Evolutionary conservation across 2,113 vertebrate genomes (phyloP), one percentile per base, ranked within the genome.

Genomic region (Anthoscopus minutus): DNA sequence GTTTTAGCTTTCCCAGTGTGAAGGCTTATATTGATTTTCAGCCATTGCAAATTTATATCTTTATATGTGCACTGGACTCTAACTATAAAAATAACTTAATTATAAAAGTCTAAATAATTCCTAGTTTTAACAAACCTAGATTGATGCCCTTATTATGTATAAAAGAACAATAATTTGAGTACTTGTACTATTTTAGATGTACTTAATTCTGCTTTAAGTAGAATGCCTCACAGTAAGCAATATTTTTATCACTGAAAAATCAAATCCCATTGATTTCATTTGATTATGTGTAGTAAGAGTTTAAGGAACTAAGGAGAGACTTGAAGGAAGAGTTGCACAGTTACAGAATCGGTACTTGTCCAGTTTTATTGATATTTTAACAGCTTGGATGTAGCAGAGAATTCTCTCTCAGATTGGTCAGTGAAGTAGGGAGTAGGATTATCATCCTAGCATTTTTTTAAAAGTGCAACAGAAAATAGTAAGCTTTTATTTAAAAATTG

Each of bases 1-100:
- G 27, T 72, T 88, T 95, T 86, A 72, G 54, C 42, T 92, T 95
- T 87, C 38, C 16, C 58, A 45, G 17, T 91, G 66, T 77, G 51
- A 82, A 89, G 50, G 50, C 47, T 54, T 89, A 28, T 62, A 91
- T 73, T 89, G 96, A 95, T 95, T 95, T 97, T 91, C 71, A 94
- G 74, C 54, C 74, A 40, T 54, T 82, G 51, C 19, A 88, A 61
- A 94, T 95, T 42, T 85, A 50, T 92, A 51, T 57, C 27, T 96
- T 79, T 94, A 47, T 80, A 80, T 58, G 21, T 80, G 24, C 45
- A 28, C 47, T 83, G 60, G 71, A 73, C 35, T 87, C 89, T 67
- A 76, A 78, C 78, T 83, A 33, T 88, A 91, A 85, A 79, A 93
- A 71, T 92, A 93, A 91, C 25, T 94, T 81, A 72, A 86, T 94